phyloP scores from a whole-genome alignment of 2,888 invertebrate species.

The Plebejus argus region DNA sequence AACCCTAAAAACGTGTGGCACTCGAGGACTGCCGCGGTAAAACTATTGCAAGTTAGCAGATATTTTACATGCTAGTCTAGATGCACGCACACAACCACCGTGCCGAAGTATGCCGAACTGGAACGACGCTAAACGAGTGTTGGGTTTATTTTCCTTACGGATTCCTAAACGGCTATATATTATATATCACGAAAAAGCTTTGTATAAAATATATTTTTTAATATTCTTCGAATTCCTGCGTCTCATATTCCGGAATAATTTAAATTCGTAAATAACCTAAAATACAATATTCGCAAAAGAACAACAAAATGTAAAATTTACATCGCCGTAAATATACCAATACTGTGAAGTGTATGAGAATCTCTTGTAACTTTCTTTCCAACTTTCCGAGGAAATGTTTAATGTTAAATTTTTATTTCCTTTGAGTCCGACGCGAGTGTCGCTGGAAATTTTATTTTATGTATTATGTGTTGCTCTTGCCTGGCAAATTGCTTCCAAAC shows the following conservation, averaged over 20 bases:
- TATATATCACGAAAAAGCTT: not conserved
- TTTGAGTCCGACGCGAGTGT: slow-evolving; percentile 40
- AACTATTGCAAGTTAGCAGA: no score
- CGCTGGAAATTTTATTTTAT: slow-evolving; percentile 17
- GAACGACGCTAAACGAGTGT: no score
- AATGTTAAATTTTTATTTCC: slow-evolving; percentile 63
- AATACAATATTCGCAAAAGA: not conserved
- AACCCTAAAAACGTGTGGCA: no score
- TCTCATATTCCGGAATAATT: not conserved
- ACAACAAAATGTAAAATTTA: not conserved
- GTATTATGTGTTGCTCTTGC: not conserved
- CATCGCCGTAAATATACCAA: slow-evolving; percentile 4
- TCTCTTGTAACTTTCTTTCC: slow-evolving; percentile 51
- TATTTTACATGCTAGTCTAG: no score
- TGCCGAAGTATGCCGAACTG: no score
- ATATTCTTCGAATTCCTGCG: not conserved
- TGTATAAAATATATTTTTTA: not conserved
- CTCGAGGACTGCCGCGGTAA: no score
- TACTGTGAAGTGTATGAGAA: not conserved
- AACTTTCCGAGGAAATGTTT: slow-evolving; percentile 63
- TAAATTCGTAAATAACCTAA: not conserved
- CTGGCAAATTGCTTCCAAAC: slow-evolving; percentile 5
- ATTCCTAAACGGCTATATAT: no score
- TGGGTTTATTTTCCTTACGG: no score
- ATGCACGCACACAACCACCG: no score